Evolutionary conservation across 1,140 invertebrate genomes (phyloP).

Genomic region (Gryon sp.): DNA sequence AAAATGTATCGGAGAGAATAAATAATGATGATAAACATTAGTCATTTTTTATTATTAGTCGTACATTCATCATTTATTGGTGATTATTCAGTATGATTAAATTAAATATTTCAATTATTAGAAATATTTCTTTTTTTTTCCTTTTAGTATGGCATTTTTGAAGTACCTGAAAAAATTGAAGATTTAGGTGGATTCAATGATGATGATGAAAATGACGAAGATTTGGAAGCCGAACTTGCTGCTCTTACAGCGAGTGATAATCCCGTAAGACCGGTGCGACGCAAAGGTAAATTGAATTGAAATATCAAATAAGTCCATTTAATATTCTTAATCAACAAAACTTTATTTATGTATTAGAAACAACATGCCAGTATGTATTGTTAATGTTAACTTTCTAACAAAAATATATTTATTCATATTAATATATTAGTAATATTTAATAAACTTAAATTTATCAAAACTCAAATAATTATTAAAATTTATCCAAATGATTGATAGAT

Average conservation of each 20-base stretch:
- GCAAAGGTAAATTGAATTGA: constrained; percentile 73
- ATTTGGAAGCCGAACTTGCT: constrained; percentile 91
- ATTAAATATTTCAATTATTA: neutral
- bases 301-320: no score
- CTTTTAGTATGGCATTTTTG: constrained; percentile 86
- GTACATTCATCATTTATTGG: no score
- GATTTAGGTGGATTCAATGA: constrained; percentile 78
- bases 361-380: no score
- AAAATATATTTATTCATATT: no score
- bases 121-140: constrained; percentile 14
- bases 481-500: no score
- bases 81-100: no score
- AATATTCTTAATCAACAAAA: neutral
- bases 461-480: no score
- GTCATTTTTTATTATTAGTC: constrained; percentile 7
- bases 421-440: no score
- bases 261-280: constrained; percentile 77
- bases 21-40: neutral
- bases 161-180: constrained; percentile 84
- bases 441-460: no score
- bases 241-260: constrained; percentile 84
- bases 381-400: no score
- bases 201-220: constrained; percentile 85
- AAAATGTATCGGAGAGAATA: neutral
- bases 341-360: no score